These are phyloP conservation scores for Lasiommata megera DNA, from an alignment of 2,888 invertebrate species.

Conservation along the genomic window DNA sequence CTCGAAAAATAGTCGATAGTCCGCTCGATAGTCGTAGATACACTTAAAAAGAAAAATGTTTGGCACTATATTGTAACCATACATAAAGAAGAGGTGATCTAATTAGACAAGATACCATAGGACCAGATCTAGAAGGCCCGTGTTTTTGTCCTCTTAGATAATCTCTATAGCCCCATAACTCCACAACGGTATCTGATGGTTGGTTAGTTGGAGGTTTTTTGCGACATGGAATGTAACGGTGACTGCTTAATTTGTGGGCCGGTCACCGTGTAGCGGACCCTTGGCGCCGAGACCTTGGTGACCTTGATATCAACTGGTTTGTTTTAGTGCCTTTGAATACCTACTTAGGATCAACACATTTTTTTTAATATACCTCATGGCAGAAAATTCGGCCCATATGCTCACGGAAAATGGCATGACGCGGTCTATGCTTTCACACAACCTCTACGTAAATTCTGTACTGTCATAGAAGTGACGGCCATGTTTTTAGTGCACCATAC, in stretches of 20 bases:
- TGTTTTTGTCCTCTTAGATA: constrained; percentile 1
- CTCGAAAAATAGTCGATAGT: no score
- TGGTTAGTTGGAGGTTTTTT: constrained; percentile 25
- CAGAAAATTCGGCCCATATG: no score
- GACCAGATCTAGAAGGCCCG: background rate
- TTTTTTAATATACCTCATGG: no score
- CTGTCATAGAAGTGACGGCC: no score
- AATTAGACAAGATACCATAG: background rate
- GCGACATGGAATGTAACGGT: constrained; percentile 38
- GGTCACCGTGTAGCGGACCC: constrained; percentile 6
- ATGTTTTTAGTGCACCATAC: no score
- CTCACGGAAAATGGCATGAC: no score
- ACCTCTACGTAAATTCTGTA: no score
- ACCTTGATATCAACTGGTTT: constrained; percentile 26
- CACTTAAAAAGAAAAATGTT: no score
- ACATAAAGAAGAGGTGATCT: no score
- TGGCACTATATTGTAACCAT: no score
- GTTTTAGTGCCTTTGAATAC: background rate
- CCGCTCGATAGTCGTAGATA: no score
- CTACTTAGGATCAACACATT: background rate
- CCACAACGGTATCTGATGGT: constrained; percentile 2
- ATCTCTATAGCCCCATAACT: constrained; percentile 10
- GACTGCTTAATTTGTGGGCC: constrained; percentile 31
- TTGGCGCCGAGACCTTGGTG: constrained; percentile 13
- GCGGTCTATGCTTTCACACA: no score